Evolutionary conservation across 1,140 invertebrate species (phyloP).

Genomic region (Eumaeus atala): DNA sequence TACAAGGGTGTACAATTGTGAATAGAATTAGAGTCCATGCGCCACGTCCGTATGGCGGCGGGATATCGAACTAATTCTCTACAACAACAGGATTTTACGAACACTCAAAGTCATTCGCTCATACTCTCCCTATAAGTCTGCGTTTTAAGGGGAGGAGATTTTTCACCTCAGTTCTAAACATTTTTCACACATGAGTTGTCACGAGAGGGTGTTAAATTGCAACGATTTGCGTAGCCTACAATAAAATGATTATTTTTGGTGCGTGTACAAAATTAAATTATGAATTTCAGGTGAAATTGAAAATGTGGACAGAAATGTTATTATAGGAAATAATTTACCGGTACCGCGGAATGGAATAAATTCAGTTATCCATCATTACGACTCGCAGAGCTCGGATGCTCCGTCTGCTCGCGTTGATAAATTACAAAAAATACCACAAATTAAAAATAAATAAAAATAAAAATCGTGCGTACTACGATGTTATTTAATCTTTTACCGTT

Average conservation of each 20-base stretch:
- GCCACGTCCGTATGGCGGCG: too few species aligned
- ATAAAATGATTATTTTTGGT: constrained; percentile 1
- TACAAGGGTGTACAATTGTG: too few species aligned
- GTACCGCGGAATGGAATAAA: constrained; percentile 7
- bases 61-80: too few species aligned
- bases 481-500: too few species aligned
- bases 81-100: too few species aligned
- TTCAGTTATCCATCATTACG: constrained; percentile 11
- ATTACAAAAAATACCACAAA: constrained; percentile 9
- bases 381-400: neutral
- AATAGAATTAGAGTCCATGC: too few species aligned
- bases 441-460: neutral
- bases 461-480: too few species aligned
- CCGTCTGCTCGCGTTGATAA: neutral
- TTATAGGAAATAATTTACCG: constrained; percentile 10
- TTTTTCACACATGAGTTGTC: too few species aligned
- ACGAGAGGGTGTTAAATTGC: neutral
- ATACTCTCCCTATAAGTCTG: too few species aligned
- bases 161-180: too few species aligned
- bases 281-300: constrained; percentile 6
- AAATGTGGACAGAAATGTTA: constrained; percentile 4
- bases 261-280: constrained; percentile 5
- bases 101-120: too few species aligned
- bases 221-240: neutral
- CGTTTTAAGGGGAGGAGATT: too few species aligned